Evolutionary conservation across 2,888 invertebrate species (phyloP).

Genomic region (Mesorhabditis belari): DNA sequence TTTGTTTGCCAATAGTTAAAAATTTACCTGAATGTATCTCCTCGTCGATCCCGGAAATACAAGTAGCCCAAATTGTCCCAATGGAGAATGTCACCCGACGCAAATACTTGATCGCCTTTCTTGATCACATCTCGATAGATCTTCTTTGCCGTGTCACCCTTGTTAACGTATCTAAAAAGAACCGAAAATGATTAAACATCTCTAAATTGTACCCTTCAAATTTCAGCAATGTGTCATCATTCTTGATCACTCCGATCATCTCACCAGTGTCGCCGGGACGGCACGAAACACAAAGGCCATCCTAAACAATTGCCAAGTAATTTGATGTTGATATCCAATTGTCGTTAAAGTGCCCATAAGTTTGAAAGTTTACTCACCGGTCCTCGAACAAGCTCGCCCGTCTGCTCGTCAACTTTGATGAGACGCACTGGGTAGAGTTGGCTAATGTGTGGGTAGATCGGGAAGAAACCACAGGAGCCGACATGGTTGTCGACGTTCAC

Average conservation of each 20-base stretch:
- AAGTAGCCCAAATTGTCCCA: conserved; percentile 86
- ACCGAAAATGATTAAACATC: neutral
- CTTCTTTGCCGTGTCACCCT: conserved; percentile 83
- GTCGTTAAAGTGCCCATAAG: neutral
- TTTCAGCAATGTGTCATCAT: conserved; percentile 77
- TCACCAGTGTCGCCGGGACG: conserved; percentile 80
- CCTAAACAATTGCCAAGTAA: conserved; percentile 28
- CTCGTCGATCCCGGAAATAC: conserved; percentile 85
- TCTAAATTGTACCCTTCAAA: conserved; percentile 58
- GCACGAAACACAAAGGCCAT: conserved; percentile 79
- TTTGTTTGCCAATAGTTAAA: conserved; percentile 45
- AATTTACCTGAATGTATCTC: conserved; percentile 72
- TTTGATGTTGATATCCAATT: neutral
- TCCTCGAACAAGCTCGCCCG: conserved; percentile 81
- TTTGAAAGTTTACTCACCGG: conserved; percentile 14
- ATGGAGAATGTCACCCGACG: conserved; percentile 70
- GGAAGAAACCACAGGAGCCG: conserved; percentile 83
- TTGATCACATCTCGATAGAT: conserved; percentile 77
- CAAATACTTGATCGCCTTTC: conserved; percentile 74
- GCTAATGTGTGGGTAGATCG: conserved; percentile 71
- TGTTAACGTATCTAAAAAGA: conserved; percentile 70
- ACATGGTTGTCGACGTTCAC: conserved; percentile 85
- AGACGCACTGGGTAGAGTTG: conserved; percentile 85
- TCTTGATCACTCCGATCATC: conserved; percentile 86
- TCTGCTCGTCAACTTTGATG: conserved; percentile 77